Evolutionary conservation across 2,888 invertebrate species (phyloP).

Genomic region (Phalera bucephala): DNA sequence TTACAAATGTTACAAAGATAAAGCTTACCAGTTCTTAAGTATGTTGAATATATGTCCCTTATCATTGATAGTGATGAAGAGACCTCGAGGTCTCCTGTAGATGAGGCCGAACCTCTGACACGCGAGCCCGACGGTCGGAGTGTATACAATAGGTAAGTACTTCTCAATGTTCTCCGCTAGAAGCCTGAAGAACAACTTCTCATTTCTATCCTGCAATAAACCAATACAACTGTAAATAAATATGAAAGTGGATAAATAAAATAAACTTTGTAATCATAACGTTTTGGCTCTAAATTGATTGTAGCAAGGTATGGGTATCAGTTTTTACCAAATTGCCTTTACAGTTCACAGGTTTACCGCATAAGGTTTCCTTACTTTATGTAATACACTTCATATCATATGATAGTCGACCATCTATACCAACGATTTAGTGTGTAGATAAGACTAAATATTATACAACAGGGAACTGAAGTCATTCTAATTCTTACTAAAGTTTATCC

Average conservation of each 20-base stretch:
- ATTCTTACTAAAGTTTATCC: too few species aligned
- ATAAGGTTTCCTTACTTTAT: too few species aligned
- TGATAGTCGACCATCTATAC: too few species aligned
- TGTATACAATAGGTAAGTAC: constrained; percentile 98
- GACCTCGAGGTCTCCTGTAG: constrained; percentile 95
- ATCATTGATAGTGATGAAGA: constrained; percentile 98
- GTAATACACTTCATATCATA: too few species aligned
- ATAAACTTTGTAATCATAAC: too few species aligned
- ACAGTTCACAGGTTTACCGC: too few species aligned
- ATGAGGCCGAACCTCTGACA: constrained; percentile 98
- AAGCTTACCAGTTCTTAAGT: constrained; percentile 92
- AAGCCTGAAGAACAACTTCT: constrained; percentile 96
- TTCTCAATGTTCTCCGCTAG: constrained; percentile 96
- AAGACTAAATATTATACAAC: too few species aligned
- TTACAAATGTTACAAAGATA: not conserved
- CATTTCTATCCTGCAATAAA: constrained; percentile 93
- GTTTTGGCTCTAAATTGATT: too few species aligned
- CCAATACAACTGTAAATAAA: constrained; percentile 42
- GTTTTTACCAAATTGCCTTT: too few species aligned
- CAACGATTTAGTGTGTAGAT: too few species aligned
- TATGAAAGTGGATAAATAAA: constrained; percentile 3
- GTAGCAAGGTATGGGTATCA: too few species aligned
- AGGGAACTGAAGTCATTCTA: too few species aligned
- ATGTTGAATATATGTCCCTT: constrained; percentile 96
- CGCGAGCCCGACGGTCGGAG: constrained; percentile 98